phyloP scores from a whole-genome alignment of 2,888 invertebrate species.

The Spisula subtruncata region DNA sequence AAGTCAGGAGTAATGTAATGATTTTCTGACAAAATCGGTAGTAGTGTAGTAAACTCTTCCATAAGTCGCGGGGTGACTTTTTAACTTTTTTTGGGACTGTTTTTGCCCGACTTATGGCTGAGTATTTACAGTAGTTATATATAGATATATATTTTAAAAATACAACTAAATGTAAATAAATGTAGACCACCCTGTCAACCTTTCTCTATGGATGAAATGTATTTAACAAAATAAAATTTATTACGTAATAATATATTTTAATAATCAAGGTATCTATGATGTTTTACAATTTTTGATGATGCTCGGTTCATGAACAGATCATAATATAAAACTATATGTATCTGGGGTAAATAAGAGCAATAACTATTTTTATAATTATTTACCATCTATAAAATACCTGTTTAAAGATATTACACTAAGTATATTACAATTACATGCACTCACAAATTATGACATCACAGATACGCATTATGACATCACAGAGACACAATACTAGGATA shows the following conservation, averaged over 20 bases:
- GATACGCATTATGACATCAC: neutral
- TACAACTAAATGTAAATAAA: neutral
- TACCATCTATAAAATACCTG: neutral
- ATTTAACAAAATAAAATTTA: neutral
- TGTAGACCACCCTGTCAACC: neutral
- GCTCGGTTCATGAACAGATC: neutral
- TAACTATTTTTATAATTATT: neutral
- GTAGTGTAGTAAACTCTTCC: no score
- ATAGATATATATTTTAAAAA: neutral
- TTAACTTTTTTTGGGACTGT: no score
- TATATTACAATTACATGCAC: neutral
- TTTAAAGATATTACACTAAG: neutral
- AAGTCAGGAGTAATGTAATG: no score
- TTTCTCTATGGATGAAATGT: neutral
- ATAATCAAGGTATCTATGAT: neutral
- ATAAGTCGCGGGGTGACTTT: no score
- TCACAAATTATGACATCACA: neutral
- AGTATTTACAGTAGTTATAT: no score
- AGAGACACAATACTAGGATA: neutral
- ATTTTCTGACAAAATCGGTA: no score
- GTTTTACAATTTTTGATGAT: neutral
- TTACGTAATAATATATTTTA: neutral
- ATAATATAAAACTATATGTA: neutral
- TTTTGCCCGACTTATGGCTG: no score
- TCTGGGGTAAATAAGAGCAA: neutral